Evolutionary conservation across 64 coral and sea anemone genomes (phyloP), one percentile per base, ranked within the genome.

Genomic region (Exaiptasia diaphana): DNA sequence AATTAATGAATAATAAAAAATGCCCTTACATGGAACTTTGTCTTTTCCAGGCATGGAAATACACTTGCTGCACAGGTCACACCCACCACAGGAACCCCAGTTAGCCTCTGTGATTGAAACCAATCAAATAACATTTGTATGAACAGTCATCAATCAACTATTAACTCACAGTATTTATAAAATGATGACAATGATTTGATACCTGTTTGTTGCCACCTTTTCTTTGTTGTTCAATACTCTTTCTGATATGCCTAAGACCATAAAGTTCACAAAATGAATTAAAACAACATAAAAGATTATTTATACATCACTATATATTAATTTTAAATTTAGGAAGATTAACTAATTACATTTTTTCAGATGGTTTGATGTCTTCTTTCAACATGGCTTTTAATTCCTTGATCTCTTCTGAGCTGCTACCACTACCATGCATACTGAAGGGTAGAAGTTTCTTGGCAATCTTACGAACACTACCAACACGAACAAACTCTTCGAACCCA

Each of bases 11-110:
- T 28, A 41, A 23, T 23, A 4, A 7, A 22, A 15, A 63, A 37
- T 12, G n/a, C 65, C 63, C 82, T 82, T 64, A 97, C 93, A 58
- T 63, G 84, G 53, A 97, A 97, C 65, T 91, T 97, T 7, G 91
- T 49, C 33, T 83, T 91, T 41, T 91, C 83, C 55, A 97, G 52
- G 27, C 83, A 87, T 53, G 93, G 88, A 78, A 97, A 97, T 24
- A 82, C 78, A 82, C 88, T 88, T 15, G 93, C 93, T 7, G 93
- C 93, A 75, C 93, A 97, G 0, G 93, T 97, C 53, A 97, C 93
- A 64, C 93, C 93, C 15, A 97, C 93, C 26, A 97, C 93, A 73
- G 75, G 88, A 6, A 91, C 93, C 28, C 76, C 50, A 13, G 73
- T 65, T 22, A 97, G 73, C 68, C 70, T 74, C 93, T 97, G 48